Conservation (phyloP, 2,888 invertebrate genomes). For the Deladenus siricidicola region DNA sequence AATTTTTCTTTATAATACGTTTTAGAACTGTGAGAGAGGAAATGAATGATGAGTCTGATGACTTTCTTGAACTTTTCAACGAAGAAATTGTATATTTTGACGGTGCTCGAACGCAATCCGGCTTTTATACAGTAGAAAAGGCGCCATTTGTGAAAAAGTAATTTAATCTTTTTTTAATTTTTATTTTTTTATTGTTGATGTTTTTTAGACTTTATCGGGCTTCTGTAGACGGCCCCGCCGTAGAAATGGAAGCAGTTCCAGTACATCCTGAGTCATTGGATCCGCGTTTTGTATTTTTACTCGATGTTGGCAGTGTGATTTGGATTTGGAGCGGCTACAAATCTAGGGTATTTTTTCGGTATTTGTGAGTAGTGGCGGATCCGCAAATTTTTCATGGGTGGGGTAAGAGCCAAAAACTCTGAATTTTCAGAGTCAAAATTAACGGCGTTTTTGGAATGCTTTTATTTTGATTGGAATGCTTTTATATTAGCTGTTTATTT, state of each 20-base stretch:
- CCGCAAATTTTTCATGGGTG: no score
- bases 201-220: constrained; percentile 43
- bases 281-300: constrained; percentile 78
- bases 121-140: constrained; percentile 80
- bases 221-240: constrained; percentile 41
- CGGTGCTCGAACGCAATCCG: constrained; percentile 83
- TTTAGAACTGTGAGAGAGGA: constrained; percentile 79
- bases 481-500: no score
- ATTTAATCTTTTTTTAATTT: constrained; percentile 5
- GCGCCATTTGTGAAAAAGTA: constrained; percentile 35
- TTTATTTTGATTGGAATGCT: no score
- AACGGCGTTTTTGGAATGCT: no score
- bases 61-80: constrained; percentile 84
- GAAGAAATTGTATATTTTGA: constrained; percentile 70
- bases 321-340: constrained; percentile 81
- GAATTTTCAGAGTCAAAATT: no score
- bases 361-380: no score
- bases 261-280: constrained; percentile 66
- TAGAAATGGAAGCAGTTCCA: constrained; percentile 59
- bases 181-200: constrained; percentile 4
- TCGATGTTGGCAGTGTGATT: constrained; percentile 74
- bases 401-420: no score
- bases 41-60: constrained; percentile 89
- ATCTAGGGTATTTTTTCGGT: constrained; percentile 46
- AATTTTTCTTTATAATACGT: background rate